Conservation (phyloP, 2,888 invertebrate species). For the Microctonus aethiopoides region DNA sequence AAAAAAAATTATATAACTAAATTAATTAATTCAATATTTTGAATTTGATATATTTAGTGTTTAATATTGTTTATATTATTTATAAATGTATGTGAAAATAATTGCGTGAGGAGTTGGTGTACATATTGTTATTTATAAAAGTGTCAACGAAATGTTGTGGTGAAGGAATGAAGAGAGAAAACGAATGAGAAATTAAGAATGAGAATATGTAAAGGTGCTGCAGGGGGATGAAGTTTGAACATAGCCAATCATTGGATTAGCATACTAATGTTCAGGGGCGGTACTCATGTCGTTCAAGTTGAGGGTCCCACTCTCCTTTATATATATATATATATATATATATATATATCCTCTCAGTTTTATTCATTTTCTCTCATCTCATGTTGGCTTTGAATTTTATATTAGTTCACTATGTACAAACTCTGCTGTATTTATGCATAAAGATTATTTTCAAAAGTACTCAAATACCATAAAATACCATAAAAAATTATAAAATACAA, state of each 20-base stretch:
- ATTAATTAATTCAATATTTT: no score
- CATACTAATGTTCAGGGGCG: slow-evolving; percentile 67
- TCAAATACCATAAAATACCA: neutral
- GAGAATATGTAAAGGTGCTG: slow-evolving; percentile 21
- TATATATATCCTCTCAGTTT: neutral
- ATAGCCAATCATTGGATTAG: slow-evolving; percentile 68
- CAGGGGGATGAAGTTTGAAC: slow-evolving; percentile 59
- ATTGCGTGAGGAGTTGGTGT: neutral
- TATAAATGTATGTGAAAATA: neutral
- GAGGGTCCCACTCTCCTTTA: slow-evolving; percentile 63
- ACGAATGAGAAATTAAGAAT: slow-evolving; percentile 36
- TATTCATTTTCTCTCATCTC: neutral
- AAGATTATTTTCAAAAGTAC: slow-evolving; percentile 40
- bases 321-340: no score
- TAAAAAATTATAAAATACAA: neutral
- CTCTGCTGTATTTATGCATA: slow-evolving; percentile 46
- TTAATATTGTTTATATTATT: no score
- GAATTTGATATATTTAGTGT: no score
- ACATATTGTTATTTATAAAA: neutral
- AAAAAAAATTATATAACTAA: no score
- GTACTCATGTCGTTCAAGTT: slow-evolving; percentile 62
- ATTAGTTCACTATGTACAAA: slow-evolving; percentile 45
- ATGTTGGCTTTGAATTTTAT: slow-evolving; percentile 61
- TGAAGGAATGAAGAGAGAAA: slow-evolving; percentile 21
- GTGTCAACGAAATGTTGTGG: neutral